phyloP scores from a whole-genome alignment of 2,797 vertebrate species.

The Bradypus variegatus region DNA sequence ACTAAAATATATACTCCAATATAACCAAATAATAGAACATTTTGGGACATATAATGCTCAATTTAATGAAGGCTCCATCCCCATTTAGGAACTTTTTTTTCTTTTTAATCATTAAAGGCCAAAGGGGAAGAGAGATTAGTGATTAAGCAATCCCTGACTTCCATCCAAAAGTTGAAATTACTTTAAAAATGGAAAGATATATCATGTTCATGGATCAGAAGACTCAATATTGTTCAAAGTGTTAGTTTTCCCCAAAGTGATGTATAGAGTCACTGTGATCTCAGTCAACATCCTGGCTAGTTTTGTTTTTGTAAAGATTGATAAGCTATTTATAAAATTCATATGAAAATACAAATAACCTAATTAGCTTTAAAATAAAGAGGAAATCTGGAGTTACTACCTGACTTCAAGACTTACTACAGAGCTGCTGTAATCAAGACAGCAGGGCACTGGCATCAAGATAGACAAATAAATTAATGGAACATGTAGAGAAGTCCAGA shows the following conservation, averaged over 20 bases:
- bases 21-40: background rate
- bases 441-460: background rate
- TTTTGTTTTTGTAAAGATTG: background rate
- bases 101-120: background rate
- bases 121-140: background rate
- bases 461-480: background rate
- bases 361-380: background rate
- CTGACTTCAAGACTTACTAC: background rate
- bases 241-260: background rate
- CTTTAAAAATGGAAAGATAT: background rate
- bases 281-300: background rate
- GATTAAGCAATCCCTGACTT: background rate
- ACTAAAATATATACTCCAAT: background rate
- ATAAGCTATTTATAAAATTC: conserved; percentile 3
- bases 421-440: background rate
- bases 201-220: background rate
- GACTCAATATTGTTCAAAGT: background rate
- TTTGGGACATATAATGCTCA: background rate
- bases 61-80: background rate
- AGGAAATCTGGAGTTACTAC: background rate
- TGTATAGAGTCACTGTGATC: background rate
- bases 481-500: background rate
- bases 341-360: background rate
- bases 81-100: background rate
- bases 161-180: background rate